Evolutionary conservation across 2,888 invertebrate genomes (phyloP).

Genomic region (Hydrotaea cyrtoneurina): DNA sequence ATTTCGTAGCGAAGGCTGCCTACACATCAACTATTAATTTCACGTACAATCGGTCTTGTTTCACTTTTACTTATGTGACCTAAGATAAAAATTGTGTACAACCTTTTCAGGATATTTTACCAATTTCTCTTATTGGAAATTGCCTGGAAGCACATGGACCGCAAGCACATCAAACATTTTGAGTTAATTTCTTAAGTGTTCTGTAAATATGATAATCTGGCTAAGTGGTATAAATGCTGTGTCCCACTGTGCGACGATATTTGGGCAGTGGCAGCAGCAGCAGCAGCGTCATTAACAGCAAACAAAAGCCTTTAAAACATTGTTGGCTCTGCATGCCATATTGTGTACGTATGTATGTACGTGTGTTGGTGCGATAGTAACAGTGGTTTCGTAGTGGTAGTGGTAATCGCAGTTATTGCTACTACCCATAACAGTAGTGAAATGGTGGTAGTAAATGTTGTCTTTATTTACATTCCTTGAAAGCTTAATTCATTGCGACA

Average conservation of each 20-base stretch:
- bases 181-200: too few species aligned
- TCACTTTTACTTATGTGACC: too few species aligned
- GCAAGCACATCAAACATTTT: too few species aligned
- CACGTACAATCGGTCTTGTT: too few species aligned
- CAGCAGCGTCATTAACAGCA: constrained; percentile 30
- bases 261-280: constrained; percentile 1
- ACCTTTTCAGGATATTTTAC: too few species aligned
- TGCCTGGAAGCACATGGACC: too few species aligned
- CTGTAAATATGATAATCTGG: too few species aligned
- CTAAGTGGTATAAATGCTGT: not conserved
- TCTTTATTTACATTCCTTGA: constrained; percentile 49
- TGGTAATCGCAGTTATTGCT: not conserved
- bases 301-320: constrained; percentile 48
- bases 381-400: constrained; percentile 15
- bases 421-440: not conserved
- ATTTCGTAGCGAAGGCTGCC: too few species aligned
- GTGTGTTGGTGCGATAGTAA: constrained; percentile 1
- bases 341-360: not conserved
- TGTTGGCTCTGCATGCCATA: not conserved
- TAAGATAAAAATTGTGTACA: too few species aligned
- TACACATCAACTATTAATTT: too few species aligned
- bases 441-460: constrained; percentile 13
- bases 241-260: not conserved
- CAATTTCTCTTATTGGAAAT: too few species aligned
- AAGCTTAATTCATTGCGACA: constrained; percentile 61